Base-by-base conservation (phyloP, 2,888 invertebrate species). In the Siphonodentalium dalli region DNA sequence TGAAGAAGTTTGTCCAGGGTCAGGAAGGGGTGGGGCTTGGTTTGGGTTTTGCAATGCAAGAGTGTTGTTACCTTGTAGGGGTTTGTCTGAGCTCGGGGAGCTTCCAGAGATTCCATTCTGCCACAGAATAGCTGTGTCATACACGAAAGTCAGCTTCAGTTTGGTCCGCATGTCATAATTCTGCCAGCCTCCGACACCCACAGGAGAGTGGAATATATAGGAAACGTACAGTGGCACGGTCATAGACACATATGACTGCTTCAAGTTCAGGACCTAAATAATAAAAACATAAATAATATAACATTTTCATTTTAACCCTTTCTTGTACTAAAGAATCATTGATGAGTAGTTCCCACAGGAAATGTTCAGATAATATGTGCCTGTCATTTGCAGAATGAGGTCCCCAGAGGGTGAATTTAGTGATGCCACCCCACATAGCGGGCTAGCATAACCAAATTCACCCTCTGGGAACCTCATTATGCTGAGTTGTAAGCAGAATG, bases 51-150 rank as follows among this genome's bases (percentile, higher is more conserved):
- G n/a, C n/a, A n/a, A n/a, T n/a, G n/a, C n/a, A n/a, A n/a, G n/a
- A n/a, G n/a, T n/a, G n/a, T n/a, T n/a, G n/a, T 53, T 44, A 78
- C 77, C 79, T 67, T 75, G 65, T 6, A 75, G 52, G 8, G 54
- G 64, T 18, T 61, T 40, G 27, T 61, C 69, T 26, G 66, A 67
- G 18, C 69, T 69, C 6, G 71, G 66, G 20, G 77, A 69, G 18
- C 69, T 64, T n/a, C n/a, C n/a, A n/a, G n/a, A n/a, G 28, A 81
- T 75, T 9, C 81, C 82, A 37, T 78, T 67, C 51, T 78, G 71
- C 80, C 80, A 81, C 46, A 80, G 59, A 31, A 77, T 72, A 40
- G 78, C 70, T 1, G 81, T 81, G 58, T 80, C 77, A 54, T 81
- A 82, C 8, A 80, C 80, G 61, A 80, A 81, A 37, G 74, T 77